Percentiles rank a stretch among this genome's conserved stretches.
Conservation (phyloP, 2,797 vertebrate genomes). For the Semaprochilodus insignis region DNA sequence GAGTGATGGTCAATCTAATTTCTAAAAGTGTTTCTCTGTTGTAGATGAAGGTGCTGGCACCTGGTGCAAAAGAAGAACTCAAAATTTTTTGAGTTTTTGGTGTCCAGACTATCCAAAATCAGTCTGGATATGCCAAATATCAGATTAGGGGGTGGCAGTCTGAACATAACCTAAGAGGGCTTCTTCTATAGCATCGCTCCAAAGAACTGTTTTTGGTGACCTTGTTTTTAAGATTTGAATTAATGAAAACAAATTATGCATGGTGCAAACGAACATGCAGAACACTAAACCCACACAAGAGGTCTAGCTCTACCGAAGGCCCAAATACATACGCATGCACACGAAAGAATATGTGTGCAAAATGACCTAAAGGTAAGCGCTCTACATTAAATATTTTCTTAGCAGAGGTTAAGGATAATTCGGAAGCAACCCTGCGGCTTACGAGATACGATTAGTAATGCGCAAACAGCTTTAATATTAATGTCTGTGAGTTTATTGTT, state of each 20-base stretch:
- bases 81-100: too few species aligned
- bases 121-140: too few species aligned
- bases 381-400: slow-evolving; percentile 27
- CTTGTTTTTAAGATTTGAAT: slow-evolving; percentile 11
- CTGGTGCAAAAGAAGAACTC: too few species aligned
- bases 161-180: not conserved
- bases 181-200: not conserved
- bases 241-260: slow-evolving; percentile 29
- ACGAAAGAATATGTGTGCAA: not conserved
- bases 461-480: slow-evolving; percentile 52
- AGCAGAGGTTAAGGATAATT: slow-evolving; percentile 26
- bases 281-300: slow-evolving; percentile 1
- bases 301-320: not conserved
- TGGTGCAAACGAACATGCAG: not conserved
- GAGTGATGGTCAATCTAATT: too few species aligned
- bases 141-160: too few species aligned
- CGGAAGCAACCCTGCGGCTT: slow-evolving; percentile 32
- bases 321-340: not conserved
- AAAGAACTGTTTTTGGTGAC: not conserved
- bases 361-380: slow-evolving; percentile 37
- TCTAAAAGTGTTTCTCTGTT: too few species aligned
- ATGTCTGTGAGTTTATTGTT: slow-evolving; percentile 27
- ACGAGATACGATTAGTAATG: slow-evolving; percentile 40
- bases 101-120: too few species aligned
- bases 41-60: too few species aligned